Evolutionary conservation across 2,888 invertebrate species (phyloP).

Genomic region (Xanthorhoe spadicearia): DNA sequence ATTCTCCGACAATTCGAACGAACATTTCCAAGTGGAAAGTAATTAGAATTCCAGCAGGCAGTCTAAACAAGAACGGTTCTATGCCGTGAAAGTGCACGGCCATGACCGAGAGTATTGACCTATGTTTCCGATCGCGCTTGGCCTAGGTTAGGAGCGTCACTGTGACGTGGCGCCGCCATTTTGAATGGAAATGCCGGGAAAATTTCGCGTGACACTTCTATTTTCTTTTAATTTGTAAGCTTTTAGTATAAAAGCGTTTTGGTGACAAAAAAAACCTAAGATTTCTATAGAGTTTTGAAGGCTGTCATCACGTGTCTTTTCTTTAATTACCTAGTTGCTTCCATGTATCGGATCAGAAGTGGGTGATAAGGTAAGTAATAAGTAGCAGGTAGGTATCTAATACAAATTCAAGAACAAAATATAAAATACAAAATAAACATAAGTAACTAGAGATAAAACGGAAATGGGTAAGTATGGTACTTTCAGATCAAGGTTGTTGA

Average conservation of each 20-base stretch:
- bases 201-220: constrained; percentile 33
- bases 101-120: constrained; percentile 81
- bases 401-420: neutral
- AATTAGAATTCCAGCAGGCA: constrained; percentile 68
- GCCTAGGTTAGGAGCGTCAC: constrained; percentile 78
- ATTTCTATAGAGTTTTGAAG: too few relatives aligned
- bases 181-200: constrained; percentile 59
- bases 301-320: too few relatives aligned
- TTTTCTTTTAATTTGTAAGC: neutral
- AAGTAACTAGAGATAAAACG: constrained; percentile 1
- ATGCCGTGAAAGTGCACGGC: constrained; percentile 78
- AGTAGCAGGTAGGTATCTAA: neutral
- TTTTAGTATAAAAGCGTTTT: too few relatives aligned
- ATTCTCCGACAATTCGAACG: neutral
- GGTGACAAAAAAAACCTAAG: too few relatives aligned
- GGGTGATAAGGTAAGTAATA: neutral
- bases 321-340: too few relatives aligned
- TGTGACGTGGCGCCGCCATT: constrained; percentile 68
- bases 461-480: neutral
- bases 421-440: neutral
- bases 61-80: constrained; percentile 71
- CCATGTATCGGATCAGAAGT: neutral
- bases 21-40: constrained; percentile 37
- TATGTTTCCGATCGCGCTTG: constrained; percentile 72
- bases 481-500: neutral